Conservation (phyloP, 2,797 vertebrate species). For the Siniperca undulata region DNA sequence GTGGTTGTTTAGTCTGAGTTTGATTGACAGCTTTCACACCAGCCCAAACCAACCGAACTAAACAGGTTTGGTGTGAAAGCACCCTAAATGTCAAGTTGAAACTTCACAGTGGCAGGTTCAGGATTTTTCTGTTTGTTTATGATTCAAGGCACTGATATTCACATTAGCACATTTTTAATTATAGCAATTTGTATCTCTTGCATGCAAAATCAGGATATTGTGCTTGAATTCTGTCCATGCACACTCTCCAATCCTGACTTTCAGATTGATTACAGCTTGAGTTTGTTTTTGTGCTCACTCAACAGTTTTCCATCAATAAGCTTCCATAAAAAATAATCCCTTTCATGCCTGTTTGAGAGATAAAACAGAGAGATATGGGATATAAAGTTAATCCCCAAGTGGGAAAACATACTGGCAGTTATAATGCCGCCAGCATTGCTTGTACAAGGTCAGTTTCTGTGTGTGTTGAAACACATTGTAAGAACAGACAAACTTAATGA, state of each 20-base stretch:
- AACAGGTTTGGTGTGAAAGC: not conserved
- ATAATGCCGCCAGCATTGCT: conserved; percentile 19
- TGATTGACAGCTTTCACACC: too few species aligned
- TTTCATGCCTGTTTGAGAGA: conserved; percentile 33
- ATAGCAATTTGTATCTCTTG: not conserved
- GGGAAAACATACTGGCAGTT: conserved; percentile 21
- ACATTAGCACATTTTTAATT: conserved; percentile 4
- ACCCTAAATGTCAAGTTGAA: not conserved
- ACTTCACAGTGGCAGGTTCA: not conserved
- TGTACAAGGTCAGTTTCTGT: conserved; percentile 43
- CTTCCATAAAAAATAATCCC: conserved; percentile 27
- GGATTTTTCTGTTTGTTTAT: not conserved
- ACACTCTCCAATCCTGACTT: not conserved
- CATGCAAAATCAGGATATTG: not conserved
- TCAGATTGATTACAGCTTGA: conserved; percentile 6
- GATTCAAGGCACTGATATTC: not conserved
- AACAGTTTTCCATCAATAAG: conserved; percentile 36
- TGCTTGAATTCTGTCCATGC: not conserved
- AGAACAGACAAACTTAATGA: conserved; percentile 44
- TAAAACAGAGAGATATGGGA: conserved; percentile 31
- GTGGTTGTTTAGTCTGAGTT: too few species aligned
- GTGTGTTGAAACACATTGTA: conserved; percentile 26
- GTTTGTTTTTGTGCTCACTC: conserved; percentile 34
- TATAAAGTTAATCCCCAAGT: conserved; percentile 45
- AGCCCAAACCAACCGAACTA: too few species aligned